Conservation (phyloP, 2,888 invertebrate species). For the Melanostoma scalare region DNA sequence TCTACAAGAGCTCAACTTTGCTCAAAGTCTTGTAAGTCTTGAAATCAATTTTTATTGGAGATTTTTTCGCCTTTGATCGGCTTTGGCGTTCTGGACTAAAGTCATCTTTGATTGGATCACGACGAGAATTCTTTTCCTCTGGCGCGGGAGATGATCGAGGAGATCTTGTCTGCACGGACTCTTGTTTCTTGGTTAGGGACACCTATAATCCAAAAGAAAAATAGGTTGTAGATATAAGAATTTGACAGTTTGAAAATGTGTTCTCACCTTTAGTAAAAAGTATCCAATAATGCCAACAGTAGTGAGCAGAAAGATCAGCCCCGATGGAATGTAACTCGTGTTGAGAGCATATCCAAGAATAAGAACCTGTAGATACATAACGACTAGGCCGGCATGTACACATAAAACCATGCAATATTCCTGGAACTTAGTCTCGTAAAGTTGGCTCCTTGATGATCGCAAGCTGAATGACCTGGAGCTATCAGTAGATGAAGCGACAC, state of each 20-base stretch:
- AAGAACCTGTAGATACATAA: slow-evolving; percentile 67
- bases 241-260: neutral
- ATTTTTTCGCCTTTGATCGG: slow-evolving; percentile 63
- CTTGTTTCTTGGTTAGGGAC: slow-evolving; percentile 31
- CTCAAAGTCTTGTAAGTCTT: slow-evolving; percentile 59
- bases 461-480: slow-evolving; percentile 25
- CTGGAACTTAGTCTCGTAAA: slow-evolving; percentile 39
- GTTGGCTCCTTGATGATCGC: neutral
- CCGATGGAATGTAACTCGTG: slow-evolving; percentile 50
- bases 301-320: slow-evolving; percentile 58
- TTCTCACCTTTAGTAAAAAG: slow-evolving; percentile 58
- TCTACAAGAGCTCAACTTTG: slow-evolving; percentile 63
- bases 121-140: slow-evolving; percentile 29
- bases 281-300: slow-evolving; percentile 60
- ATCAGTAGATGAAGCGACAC: slow-evolving; percentile 24
- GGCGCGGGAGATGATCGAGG: slow-evolving; percentile 43
- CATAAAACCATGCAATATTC: slow-evolving; percentile 45
- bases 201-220: slow-evolving; percentile 26
- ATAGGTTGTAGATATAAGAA: neutral
- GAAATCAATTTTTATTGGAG: slow-evolving; percentile 45
- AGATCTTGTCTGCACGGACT: slow-evolving; percentile 39
- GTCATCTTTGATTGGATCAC: slow-evolving; percentile 55
- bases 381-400: slow-evolving; percentile 59
- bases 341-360: slow-evolving; percentile 61
- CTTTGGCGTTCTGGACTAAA: slow-evolving; percentile 63